Conservation (phyloP, 1,140 invertebrate species). For the Danaus melanippus region DNA sequence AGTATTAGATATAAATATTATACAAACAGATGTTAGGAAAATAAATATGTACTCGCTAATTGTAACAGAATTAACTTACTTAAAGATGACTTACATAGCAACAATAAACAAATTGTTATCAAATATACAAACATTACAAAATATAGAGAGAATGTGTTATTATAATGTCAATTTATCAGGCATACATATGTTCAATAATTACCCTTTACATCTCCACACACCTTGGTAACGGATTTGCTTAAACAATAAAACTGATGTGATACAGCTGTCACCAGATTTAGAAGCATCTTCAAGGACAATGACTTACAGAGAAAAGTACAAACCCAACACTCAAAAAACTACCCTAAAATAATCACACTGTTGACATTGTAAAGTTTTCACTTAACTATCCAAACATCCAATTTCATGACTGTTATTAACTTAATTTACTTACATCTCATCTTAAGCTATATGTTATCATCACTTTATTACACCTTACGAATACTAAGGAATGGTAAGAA, state of each 20-base stretch:
- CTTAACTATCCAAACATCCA: constrained; percentile 63
- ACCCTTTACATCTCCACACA: no score
- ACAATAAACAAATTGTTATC: no score
- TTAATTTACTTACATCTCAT: constrained; percentile 42
- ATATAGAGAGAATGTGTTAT: no score
- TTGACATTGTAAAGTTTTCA: constrained; percentile 69
- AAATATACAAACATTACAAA: no score
- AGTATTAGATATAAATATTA: no score
- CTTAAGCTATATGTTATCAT: constrained; percentile 28
- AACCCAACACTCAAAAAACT: constrained; percentile 53
- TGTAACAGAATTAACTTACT: no score
- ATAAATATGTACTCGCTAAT: no score
- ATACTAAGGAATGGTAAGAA: constrained; percentile 67
- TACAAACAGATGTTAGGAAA: no score
- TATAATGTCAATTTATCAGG: not conserved
- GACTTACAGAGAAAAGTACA: constrained; percentile 59
- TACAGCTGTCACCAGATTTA: no score
- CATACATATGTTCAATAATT: not conserved
- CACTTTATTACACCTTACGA: constrained; percentile 63
- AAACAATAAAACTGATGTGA: no score
- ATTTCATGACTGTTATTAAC: constrained; percentile 51
- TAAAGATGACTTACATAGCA: no score
- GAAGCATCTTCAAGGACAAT: constrained; percentile 38
- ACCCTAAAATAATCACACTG: constrained; percentile 69
- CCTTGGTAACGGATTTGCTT: no score